These are phyloP conservation scores for Pararge aegeria DNA, from an alignment of 1,140 invertebrate genomes.

Conservation along the genomic window DNA sequence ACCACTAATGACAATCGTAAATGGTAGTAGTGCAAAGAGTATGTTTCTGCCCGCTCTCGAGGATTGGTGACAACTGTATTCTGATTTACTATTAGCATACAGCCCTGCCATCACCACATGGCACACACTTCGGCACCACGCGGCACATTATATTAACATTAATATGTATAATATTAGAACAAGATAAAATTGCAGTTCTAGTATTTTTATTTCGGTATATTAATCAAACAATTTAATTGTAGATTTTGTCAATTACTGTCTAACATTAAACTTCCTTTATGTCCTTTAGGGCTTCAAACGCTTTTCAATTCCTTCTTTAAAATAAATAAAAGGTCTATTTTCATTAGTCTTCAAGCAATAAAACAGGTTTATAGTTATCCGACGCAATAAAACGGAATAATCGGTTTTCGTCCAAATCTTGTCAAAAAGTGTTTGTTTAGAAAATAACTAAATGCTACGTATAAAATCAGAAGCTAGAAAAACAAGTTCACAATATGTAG, in stretches of 20 bases:
- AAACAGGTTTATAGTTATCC: conserved; percentile 72
- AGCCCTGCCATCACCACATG: too few species aligned
- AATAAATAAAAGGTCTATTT: conserved; percentile 74
- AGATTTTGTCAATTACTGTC: conserved; percentile 30
- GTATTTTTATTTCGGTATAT: too few species aligned
- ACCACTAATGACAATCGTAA: too few species aligned
- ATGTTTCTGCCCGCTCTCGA: too few species aligned
- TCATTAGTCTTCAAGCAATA: conserved; percentile 68
- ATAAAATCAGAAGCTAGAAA: not conserved
- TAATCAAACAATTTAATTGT: conserved; percentile 19
- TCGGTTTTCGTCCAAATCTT: conserved; percentile 16
- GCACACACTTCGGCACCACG: too few species aligned
- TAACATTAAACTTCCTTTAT: conserved; percentile 52
- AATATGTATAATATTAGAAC: too few species aligned
- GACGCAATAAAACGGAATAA: conserved; percentile 65
- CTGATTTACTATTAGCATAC: too few species aligned
- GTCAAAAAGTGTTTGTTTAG: not conserved
- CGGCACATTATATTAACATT: too few species aligned
- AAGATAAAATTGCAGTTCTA: too few species aligned
- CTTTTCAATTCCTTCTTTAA: conserved; percentile 66
- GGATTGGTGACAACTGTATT: too few species aligned
- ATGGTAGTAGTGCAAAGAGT: too few species aligned
- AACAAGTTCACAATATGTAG: too few species aligned
- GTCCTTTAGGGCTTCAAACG: conserved; percentile 61
- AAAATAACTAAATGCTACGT: not conserved